Percentiles rank a stretch among this genome's conserved stretches.
Conservation (phyloP, 2,888 invertebrate genomes). For the Drosophila mulleri region DNA sequence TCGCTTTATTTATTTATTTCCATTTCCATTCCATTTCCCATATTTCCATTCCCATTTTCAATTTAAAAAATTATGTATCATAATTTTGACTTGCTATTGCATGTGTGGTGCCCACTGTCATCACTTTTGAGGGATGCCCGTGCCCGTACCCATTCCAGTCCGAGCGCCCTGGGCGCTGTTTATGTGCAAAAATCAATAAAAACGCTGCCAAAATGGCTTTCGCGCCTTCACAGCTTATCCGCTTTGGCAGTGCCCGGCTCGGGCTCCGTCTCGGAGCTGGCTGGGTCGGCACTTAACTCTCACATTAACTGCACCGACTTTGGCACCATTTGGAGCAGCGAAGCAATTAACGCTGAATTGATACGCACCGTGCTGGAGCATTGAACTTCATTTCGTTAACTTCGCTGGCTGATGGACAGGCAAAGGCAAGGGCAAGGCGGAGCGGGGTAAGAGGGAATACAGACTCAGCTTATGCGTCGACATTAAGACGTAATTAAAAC, state of each 20-base stretch:
- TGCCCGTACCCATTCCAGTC: background rate
- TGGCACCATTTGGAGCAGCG: constrained; percentile 50
- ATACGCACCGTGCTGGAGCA: constrained; percentile 70
- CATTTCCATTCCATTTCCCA: no score
- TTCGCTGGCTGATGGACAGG: background rate
- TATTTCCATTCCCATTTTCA: no score
- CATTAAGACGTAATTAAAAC: constrained; percentile 81
- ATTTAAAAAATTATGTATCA: no score
- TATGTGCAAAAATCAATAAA: constrained; percentile 70
- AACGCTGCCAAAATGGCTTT: constrained; percentile 67
- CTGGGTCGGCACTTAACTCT: constrained; percentile 48
- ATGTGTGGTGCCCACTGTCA: constrained; percentile 32
- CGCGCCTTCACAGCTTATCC: constrained; percentile 70
- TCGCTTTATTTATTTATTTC: no score
- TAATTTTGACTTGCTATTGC: background rate
- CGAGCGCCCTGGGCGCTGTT: constrained; percentile 26
- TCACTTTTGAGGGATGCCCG: constrained; percentile 22
- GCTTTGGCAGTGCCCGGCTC: constrained; percentile 30
- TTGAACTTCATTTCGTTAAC: constrained; percentile 60
- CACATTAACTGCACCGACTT: constrained; percentile 60
- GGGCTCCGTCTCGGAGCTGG: constrained; percentile 10
- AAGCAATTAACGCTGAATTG: constrained; percentile 78
- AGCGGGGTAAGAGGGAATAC: background rate
- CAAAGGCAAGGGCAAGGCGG: background rate
- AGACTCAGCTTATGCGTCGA: constrained; percentile 57